These are phyloP conservation scores for Pocillopora grandis DNA, from an alignment of 92 coral and sea anemone species.

Conservation along the genomic window DNA sequence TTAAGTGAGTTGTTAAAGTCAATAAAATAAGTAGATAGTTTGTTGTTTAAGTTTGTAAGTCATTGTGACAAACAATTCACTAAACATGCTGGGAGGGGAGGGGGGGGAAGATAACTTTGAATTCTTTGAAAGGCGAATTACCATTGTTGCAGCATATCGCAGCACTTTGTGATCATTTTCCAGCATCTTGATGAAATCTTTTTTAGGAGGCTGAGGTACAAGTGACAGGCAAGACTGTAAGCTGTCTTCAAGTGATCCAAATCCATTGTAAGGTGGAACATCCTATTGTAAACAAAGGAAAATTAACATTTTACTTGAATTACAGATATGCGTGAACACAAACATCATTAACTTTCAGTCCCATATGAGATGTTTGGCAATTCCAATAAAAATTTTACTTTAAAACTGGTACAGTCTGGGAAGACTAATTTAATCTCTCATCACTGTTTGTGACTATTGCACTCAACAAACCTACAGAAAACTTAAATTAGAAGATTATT, in stretches of 20 bases:
- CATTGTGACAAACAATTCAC: no score
- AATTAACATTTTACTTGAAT: not conserved
- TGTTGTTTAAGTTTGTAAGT: no score
- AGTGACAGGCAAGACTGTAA: slow-evolving; percentile 95
- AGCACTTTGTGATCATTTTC: slow-evolving; percentile 98
- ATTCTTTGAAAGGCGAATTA: slow-evolving; percentile 19
- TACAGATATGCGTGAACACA: not conserved
- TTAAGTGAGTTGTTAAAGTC: not conserved
- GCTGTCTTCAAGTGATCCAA: slow-evolving; percentile 96
- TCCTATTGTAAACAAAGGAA: slow-evolving; percentile 41
- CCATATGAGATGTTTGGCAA: no score
- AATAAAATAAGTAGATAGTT: no score
- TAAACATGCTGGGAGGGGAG: not conserved
- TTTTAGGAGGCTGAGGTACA: slow-evolving; percentile 99
- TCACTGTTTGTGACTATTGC: no score
- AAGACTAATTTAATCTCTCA: no score
- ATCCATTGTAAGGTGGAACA: slow-evolving; percentile 97
- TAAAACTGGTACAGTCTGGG: no score
- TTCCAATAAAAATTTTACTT: no score
- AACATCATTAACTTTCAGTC: no score
- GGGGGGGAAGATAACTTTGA: not conserved
- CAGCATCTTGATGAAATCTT: slow-evolving; percentile 96
- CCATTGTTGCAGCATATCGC: slow-evolving; percentile 95
- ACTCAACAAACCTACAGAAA: no score
- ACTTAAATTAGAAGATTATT: no score